These are phyloP conservation scores for Acanthosepion lycidas DNA, from an alignment of 2,888 invertebrate genomes.

Conservation along the genomic window DNA sequence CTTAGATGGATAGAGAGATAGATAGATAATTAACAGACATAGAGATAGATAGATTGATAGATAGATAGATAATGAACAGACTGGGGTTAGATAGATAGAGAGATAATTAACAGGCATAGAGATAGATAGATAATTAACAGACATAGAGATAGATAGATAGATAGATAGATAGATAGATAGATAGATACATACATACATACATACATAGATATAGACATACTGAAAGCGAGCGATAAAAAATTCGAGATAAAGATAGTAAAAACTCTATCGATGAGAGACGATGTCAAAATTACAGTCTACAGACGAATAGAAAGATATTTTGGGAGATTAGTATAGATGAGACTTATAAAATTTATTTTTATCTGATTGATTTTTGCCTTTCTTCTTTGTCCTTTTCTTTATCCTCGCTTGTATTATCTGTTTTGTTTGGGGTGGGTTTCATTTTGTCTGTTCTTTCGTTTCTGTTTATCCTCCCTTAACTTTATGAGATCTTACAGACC, in stretches of 20 bases:
- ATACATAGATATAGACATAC: neutral
- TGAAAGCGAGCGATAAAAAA: neutral
- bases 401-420: neutral
- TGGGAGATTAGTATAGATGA: neutral
- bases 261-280: neutral
- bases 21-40: too few species aligned
- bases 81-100: neutral
- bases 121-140: neutral
- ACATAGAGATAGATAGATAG: neutral
- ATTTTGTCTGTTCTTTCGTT: neutral
- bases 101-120: too few species aligned
- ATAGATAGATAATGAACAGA: neutral
- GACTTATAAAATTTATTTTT: neutral
- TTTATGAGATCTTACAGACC: slow-evolving; percentile 9
- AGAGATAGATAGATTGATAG: neutral
- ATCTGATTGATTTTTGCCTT: neutral
- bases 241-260: neutral
- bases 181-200: neutral
- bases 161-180: neutral
- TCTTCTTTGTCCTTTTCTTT: neutral
- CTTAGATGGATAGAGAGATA: neutral
- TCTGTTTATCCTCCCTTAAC: neutral
- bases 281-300: neutral
- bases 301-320: neutral
- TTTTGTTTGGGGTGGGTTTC: too few species aligned